Evolutionary conservation across 2,797 vertebrate species (phyloP), one percentile per base, ranked within the genome.

Genomic region (Sparidentex hasta): DNA sequence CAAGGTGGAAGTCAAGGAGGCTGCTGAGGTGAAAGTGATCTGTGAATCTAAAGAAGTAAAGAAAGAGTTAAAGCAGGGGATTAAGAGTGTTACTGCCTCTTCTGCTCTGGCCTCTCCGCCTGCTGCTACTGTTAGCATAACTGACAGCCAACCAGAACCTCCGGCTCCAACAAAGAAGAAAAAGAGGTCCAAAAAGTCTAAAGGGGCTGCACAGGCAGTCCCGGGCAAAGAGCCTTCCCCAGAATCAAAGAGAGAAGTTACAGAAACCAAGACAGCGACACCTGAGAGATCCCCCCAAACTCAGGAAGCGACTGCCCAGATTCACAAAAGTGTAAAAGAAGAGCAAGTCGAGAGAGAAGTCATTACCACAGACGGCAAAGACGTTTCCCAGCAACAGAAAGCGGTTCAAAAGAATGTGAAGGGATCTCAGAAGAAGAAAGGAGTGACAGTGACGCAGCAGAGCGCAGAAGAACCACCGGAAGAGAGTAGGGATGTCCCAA

Each of bases 111-210:
- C 59, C 38, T 33, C 74, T 29, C 20, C 5, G 3, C 51, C 76
- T 71, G 55, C 65, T 77, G 71, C 67, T 66, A 54, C 71, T 50
- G 71, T 38, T 46, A 85, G 59, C 18, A 44, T 70, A 47, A 62
- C 71, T 64, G 91, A 89, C 55, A 92, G 80, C 58, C 88, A 91
- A 82, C 54, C 62, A 61, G 90, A 87, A 83, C 80, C 54, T 65
- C 83, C 61, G 51, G 73, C 88, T 72, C 75, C 83, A 56, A 11
- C 71, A 65, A 95, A 93, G 79, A 96, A 88, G 90, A 95, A 94
- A 83, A 94, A 93, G 87, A 96, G 95, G 78, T 90, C 91, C 73
- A 96, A 94, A 85, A 96, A 95, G 82, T 93, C 94, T 11, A 95
- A 93, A 89, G 92, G 74, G 4, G 65, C 7, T 41, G 51, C 82